Percentiles rank a stretch among this genome's conserved stretches.
Evolutionary conservation across 2,797 vertebrate genomes (phyloP).

Genomic region (Selene dorsalis): DNA sequence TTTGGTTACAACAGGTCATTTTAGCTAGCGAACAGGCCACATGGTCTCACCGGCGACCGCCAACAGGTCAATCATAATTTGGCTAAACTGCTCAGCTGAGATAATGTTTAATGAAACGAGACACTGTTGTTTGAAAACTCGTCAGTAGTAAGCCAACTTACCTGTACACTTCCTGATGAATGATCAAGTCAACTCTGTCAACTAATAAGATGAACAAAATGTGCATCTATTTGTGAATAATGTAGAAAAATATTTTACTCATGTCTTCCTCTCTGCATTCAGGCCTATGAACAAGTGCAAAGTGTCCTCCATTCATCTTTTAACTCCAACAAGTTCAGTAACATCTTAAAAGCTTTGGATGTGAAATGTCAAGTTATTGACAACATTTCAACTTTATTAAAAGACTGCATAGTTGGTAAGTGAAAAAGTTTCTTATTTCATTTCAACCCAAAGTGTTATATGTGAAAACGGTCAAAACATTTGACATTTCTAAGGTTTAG

Average conservation of each 20-base stretch:
- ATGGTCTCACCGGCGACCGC: background rate
- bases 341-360: slow-evolving; percentile 64
- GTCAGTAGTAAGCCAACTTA: too few species aligned
- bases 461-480: background rate
- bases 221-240: background rate
- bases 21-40: background rate
- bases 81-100: background rate
- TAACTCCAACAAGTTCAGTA: slow-evolving; percentile 34
- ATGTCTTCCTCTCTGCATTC: background rate
- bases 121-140: background rate
- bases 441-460: background rate
- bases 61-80: background rate
- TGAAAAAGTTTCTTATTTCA: background rate
- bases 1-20: background rate
- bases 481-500: background rate
- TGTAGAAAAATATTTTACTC: background rate
- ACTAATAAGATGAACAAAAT: background rate
- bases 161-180: too few species aligned
- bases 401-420: slow-evolving; percentile 64
- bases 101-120: background rate
- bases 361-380: slow-evolving; percentile 61
- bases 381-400: slow-evolving; percentile 60
- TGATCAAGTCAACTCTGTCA: background rate
- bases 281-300: slow-evolving; percentile 75
- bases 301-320: slow-evolving; percentile 58